These are phyloP conservation scores for Caenorhabditis remanei DNA, from an alignment of 1,140 invertebrate species.

Conservation along the genomic window DNA sequence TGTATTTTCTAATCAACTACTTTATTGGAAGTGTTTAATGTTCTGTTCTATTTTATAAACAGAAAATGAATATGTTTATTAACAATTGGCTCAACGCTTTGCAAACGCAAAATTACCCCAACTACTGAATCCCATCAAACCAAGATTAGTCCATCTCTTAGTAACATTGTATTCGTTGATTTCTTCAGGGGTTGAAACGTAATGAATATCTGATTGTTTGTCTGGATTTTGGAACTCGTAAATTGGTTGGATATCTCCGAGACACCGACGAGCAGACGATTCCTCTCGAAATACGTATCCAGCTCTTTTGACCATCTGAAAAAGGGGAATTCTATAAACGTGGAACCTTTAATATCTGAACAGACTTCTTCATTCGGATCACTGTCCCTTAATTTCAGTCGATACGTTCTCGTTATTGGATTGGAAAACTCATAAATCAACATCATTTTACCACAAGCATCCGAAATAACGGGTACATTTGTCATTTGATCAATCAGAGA, in stretches of 20 bases:
- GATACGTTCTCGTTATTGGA: conserved; percentile 5
- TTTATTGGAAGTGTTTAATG: not conserved
- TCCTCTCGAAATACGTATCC: conserved; percentile 41
- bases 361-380: conserved; percentile 42
- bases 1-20: not conserved
- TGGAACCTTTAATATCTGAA: not conserved
- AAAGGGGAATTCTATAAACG: not conserved
- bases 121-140: conserved; percentile 27
- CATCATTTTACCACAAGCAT: conserved; percentile 22
- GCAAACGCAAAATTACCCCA: conserved; percentile 53
- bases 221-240: conserved; percentile 14
- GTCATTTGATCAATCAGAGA: conserved; percentile 16
- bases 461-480: conserved; percentile 12
- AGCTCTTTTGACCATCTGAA: conserved; percentile 35
- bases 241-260: conserved; percentile 23
- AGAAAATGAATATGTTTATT: not conserved
- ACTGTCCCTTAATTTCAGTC: conserved; percentile 12
- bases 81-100: conserved; percentile 4
- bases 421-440: conserved; percentile 37
- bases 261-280: conserved; percentile 25
- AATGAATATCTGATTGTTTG: conserved; percentile 25
- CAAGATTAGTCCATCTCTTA: conserved; percentile 25
- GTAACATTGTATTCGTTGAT: not conserved
- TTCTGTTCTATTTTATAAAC: not conserved
- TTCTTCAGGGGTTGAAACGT: conserved; percentile 15